These are phyloP conservation scores for Chymomyza amoena DNA, from an alignment of 2,888 invertebrate genomes.

Conservation along the genomic window DNA sequence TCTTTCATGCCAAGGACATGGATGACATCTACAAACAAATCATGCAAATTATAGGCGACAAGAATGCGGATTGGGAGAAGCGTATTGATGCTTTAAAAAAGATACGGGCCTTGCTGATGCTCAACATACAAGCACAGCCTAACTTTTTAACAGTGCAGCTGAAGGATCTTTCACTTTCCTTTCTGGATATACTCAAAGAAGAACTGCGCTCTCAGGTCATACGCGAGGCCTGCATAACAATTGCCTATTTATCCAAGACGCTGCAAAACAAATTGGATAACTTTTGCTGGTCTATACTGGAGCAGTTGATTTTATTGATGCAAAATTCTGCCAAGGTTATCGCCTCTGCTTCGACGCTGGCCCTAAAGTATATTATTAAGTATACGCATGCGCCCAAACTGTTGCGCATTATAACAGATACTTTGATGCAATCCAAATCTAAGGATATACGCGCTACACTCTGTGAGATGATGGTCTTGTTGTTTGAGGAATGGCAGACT, in stretches of 20 bases:
- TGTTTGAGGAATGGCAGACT: constrained; percentile 93
- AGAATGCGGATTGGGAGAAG: constrained; percentile 95
- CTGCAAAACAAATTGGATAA: constrained; percentile 91
- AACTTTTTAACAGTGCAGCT: constrained; percentile 86
- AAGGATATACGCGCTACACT: constrained; percentile 90
- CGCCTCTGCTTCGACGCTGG: constrained; percentile 91
- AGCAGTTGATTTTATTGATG: constrained; percentile 91
- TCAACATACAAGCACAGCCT: constrained; percentile 86
- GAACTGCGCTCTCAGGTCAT: constrained; percentile 91
- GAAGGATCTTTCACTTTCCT: constrained; percentile 88
- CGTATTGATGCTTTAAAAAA: constrained; percentile 93
- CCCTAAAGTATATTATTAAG: constrained; percentile 92
- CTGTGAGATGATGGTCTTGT: constrained; percentile 90
- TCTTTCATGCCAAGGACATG: constrained; percentile 91
- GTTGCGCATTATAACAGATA: constrained; percentile 87
- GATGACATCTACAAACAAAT: constrained; percentile 89
- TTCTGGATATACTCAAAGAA: constrained; percentile 90
- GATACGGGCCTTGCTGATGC: constrained; percentile 89
- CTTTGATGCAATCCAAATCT: constrained; percentile 90
- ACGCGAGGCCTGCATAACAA: constrained; percentile 96
- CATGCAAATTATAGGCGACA: constrained; percentile 87
- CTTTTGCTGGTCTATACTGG: constrained; percentile 90
- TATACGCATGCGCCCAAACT: constrained; percentile 89
- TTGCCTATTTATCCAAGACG: constrained; percentile 93
- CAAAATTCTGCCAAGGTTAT: constrained; percentile 98